These are phyloP conservation scores for Cyprinodon diabolis DNA, from an alignment of 2,797 vertebrate species.

Conservation along the genomic window DNA sequence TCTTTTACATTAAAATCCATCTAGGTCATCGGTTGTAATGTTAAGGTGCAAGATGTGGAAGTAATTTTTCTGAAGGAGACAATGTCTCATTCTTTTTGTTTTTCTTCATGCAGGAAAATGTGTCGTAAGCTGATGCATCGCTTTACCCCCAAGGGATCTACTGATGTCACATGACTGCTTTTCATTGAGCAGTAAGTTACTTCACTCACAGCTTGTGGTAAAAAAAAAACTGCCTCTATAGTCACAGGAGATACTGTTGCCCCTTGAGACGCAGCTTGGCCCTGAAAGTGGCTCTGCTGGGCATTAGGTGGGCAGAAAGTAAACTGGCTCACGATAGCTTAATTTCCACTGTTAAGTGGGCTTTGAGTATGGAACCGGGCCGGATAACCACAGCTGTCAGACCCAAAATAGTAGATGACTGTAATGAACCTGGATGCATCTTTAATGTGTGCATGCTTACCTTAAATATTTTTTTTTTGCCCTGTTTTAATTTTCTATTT, in stretches of 20 bases:
- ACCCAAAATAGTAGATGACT: too few species aligned
- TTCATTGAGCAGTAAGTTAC: constrained; percentile 17
- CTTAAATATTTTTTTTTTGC: neutral
- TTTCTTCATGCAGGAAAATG: constrained; percentile 17
- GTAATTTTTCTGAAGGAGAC: neutral
- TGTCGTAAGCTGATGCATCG: neutral
- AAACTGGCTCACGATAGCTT: constrained; percentile 67
- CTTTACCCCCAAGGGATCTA: neutral
- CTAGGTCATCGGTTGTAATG: neutral
- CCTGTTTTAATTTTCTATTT: neutral
- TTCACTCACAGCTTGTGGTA: neutral
- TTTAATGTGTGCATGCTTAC: neutral
- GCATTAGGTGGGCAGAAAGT: constrained; percentile 66
- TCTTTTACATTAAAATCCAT: neutral
- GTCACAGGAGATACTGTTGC: constrained; percentile 24
- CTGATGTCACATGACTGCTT: neutral
- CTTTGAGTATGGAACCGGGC: constrained; percentile 73
- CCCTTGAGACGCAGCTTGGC: constrained; percentile 67
- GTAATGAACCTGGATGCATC: neutral
- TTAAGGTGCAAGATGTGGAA: neutral
- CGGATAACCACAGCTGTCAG: constrained; percentile 42
- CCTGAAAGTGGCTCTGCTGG: constrained; percentile 61
- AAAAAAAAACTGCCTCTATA: neutral
- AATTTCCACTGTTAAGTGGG: constrained; percentile 49
- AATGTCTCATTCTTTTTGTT: neutral